These are phyloP conservation scores for Gavia stellata DNA, from an alignment of 2,113 vertebrate genomes.

Conservation along the genomic window DNA sequence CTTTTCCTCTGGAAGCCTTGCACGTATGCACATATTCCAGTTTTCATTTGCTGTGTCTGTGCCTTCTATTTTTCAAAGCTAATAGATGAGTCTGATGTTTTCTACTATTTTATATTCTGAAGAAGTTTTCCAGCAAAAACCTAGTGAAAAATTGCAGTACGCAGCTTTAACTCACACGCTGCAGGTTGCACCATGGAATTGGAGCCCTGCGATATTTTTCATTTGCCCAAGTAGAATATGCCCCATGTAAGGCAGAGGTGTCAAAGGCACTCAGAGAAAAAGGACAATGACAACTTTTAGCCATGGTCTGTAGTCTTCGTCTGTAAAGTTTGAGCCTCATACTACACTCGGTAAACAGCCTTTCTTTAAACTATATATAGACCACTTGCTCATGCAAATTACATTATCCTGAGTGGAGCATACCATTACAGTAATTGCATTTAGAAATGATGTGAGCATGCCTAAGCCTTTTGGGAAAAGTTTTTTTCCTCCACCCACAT, in stretches of 20 bases:
- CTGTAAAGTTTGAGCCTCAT: background rate
- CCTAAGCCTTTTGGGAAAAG: background rate
- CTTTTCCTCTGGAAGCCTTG: background rate
- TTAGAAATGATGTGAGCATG: background rate
- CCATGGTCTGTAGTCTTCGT: background rate
- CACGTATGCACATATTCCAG: background rate
- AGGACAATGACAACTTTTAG: background rate
- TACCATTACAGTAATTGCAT: background rate
- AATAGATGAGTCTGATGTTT: background rate
- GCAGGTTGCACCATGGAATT: background rate
- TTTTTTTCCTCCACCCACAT: background rate
- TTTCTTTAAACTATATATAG: constrained; percentile 9
- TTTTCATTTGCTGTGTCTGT: background rate
- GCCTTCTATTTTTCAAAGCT: constrained; percentile 23
- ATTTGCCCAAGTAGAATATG: background rate
- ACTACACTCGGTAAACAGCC: background rate
- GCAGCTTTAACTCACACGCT: background rate
- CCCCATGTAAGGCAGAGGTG: background rate
- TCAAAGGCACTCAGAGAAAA: background rate
- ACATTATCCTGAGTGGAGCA: background rate
- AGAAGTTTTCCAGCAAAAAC: background rate
- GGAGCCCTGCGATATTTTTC: background rate
- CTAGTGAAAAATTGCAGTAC: background rate
- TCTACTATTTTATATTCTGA: background rate
- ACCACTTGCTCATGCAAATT: constrained; percentile 8